phyloP scores from a whole-genome alignment of 2,888 invertebrate genomes.

The Siphonodentalium dalli region DNA sequence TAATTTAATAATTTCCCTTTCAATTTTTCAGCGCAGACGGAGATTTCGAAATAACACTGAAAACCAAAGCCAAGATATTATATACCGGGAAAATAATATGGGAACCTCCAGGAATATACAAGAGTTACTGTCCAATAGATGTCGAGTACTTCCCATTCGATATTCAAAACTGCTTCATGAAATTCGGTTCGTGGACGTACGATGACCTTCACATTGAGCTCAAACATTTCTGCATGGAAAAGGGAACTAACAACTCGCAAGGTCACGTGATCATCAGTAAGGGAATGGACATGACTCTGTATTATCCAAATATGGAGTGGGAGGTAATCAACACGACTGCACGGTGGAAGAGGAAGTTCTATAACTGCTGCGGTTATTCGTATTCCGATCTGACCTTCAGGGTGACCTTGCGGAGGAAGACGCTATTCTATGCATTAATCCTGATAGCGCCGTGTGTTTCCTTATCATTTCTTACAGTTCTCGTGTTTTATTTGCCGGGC shows the following conservation, averaged over 20 bases:
- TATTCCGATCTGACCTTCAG: slow-evolving; percentile 66
- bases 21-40: slow-evolving; percentile 81
- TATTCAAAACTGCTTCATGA: slow-evolving; percentile 94
- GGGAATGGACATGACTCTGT: slow-evolving; percentile 63
- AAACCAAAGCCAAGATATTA: slow-evolving; percentile 94
- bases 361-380: slow-evolving; percentile 64
- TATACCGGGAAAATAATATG: slow-evolving; percentile 90
- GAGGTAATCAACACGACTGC: slow-evolving; percentile 71
- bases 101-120: slow-evolving; percentile 98
- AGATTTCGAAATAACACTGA: slow-evolving; percentile 90
- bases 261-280: slow-evolving; percentile 41
- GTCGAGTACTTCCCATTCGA: slow-evolving; percentile 67
- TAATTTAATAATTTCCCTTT: too few relatives aligned
- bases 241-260: too few relatives aligned
- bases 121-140: slow-evolving; percentile 73
- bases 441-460: slow-evolving; percentile 95
- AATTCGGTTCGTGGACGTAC: slow-evolving; percentile 83
- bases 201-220: slow-evolving; percentile 60
- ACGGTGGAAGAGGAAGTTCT: slow-evolving; percentile 68
- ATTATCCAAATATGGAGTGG: slow-evolving; percentile 63
- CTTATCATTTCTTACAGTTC: slow-evolving; percentile 92
- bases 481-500: slow-evolving; percentile 96
- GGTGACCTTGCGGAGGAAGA: slow-evolving; percentile 65
- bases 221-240: slow-evolving; percentile 41
- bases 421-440: slow-evolving; percentile 96